phyloP scores from a whole-genome alignment of 2,888 invertebrate species.

The Parochlus steinenii region DNA sequence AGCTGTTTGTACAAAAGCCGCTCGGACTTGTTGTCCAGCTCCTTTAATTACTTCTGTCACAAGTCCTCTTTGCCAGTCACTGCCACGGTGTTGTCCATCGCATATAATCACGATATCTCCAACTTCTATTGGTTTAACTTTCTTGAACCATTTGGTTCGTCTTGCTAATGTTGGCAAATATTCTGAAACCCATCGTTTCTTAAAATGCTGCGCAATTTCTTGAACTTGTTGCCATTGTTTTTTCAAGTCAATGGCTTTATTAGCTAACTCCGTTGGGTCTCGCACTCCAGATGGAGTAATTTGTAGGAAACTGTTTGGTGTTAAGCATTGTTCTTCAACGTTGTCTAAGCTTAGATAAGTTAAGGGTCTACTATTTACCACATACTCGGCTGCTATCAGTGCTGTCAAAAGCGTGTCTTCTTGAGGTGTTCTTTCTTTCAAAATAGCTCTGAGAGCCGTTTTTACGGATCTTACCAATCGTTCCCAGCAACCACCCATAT shows the following conservation, averaged over 20 bases:
- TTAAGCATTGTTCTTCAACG: slow-evolving; percentile 16
- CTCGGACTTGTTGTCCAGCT: slow-evolving; percentile 13
- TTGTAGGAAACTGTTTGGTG: slow-evolving; percentile 18
- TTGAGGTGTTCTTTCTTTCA: slow-evolving; percentile 14
- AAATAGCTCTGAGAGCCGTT: slow-evolving; percentile 13
- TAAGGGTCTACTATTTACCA: slow-evolving; percentile 17
- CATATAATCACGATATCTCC: slow-evolving; percentile 15
- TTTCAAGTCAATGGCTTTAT: too few species aligned
- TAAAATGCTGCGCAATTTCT: slow-evolving; percentile 12
- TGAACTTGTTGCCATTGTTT: slow-evolving; percentile 14
- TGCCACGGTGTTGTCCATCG: slow-evolving; percentile 13
- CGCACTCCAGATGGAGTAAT: slow-evolving; percentile 15
- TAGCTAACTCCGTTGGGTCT: slow-evolving; percentile 13
- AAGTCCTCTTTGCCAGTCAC: slow-evolving; percentile 15
- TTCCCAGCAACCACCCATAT: slow-evolving; percentile 17
- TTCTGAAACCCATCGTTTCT: slow-evolving; percentile 16
- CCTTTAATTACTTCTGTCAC: slow-evolving; percentile 10
- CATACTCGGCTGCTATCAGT: slow-evolving; percentile 14
- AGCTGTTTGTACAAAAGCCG: slow-evolving; percentile 2
- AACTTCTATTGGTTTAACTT: slow-evolving; percentile 11
- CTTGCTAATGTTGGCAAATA: slow-evolving; percentile 16
- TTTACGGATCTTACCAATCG: slow-evolving; percentile 16
- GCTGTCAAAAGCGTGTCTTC: slow-evolving; percentile 15
- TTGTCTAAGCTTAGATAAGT: too few species aligned
- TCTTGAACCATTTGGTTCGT: slow-evolving; percentile 14